Conservation (phyloP, 92 coral and sea anemone species). For the Parazoanthus darwini region DNA sequence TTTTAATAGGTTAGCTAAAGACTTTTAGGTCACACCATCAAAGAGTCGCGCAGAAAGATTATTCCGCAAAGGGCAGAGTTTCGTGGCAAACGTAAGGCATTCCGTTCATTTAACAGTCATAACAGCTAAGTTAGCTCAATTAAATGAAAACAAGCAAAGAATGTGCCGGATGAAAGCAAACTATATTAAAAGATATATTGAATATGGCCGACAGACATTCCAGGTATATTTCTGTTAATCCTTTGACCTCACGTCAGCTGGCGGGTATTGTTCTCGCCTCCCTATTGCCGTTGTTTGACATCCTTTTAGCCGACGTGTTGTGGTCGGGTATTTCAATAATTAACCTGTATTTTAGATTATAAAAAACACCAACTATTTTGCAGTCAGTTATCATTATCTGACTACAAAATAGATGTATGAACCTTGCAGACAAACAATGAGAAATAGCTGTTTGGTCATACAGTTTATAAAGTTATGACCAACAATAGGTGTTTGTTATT, state of each 20-base stretch:
- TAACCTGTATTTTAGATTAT: not conserved
- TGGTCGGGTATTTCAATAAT: not conserved
- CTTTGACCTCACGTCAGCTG: not conserved
- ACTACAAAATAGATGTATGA: no score
- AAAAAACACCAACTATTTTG: not conserved
- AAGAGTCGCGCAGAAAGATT: not conserved
- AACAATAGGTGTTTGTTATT: no score
- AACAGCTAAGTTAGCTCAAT: not conserved
- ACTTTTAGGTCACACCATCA: no score
- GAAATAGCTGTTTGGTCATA: not conserved
- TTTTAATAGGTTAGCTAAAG: not conserved
- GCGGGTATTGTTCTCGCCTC: not conserved
- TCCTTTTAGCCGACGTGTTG: not conserved
- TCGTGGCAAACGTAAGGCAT: not conserved
- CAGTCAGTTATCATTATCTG: not conserved
- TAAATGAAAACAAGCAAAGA: not conserved
- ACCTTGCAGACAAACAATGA: not conserved
- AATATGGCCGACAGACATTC: constrained; percentile 27
- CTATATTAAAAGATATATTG: not conserved
- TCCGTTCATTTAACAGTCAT: not conserved
- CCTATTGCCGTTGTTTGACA: not conserved
- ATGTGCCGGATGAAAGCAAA: not conserved
- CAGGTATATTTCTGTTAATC: constrained; percentile 10
- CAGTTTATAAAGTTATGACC: not conserved
- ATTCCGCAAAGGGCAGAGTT: not conserved